Evolutionary conservation across 2,113 vertebrate genomes (phyloP), one percentile per base, ranked within the genome.

Genomic region (Bubo scandiacus): DNA sequence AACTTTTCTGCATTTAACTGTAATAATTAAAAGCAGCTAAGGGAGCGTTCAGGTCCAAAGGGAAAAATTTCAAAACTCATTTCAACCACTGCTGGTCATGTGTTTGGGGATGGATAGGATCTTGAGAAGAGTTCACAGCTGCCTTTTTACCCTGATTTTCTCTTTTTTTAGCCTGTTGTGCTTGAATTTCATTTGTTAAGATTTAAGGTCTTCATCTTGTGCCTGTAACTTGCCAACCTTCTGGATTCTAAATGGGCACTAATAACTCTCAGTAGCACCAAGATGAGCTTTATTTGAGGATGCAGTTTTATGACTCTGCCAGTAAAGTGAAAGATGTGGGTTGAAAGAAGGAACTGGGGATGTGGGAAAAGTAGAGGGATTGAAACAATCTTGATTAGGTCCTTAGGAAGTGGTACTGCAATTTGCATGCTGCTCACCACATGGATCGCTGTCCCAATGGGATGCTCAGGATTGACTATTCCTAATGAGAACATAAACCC

Each of bases 21-120:
- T 81, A 94, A 91, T 87, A 95, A 95, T 95, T 96, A 91, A 90
- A 88, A 96, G 66, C 71, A 94, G 84, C 77, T 80, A 43, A 66
- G 78, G 45, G 71, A 87, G 12, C 89, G 65, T 72, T 72, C 20
- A 51, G 54, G 26, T 93, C 86, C 66, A 85, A 85, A 61, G 84
- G 51, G 47, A 59, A 73, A 51, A 26, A 49, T 43, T 62, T 90
- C 75, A 79, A 29, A 59, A 62, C 71, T 59, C 42, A 54, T 90
- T 93, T 88, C 79, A 93, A 0, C 65, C 34, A 34, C 72, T 94
- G 59, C 43, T 90, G 43, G 51, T 83, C 59, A 54, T 47, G 47
- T 57, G 36, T 81, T 68, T 81, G 57, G 67, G 62, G 36, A 2
- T 58, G 38, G 63, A 51, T 65, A 40, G 38, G 51, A 52, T 82